phyloP scores from a whole-genome alignment of 2,888 invertebrate genomes.

The Leptopilina drosophilae region DNA sequence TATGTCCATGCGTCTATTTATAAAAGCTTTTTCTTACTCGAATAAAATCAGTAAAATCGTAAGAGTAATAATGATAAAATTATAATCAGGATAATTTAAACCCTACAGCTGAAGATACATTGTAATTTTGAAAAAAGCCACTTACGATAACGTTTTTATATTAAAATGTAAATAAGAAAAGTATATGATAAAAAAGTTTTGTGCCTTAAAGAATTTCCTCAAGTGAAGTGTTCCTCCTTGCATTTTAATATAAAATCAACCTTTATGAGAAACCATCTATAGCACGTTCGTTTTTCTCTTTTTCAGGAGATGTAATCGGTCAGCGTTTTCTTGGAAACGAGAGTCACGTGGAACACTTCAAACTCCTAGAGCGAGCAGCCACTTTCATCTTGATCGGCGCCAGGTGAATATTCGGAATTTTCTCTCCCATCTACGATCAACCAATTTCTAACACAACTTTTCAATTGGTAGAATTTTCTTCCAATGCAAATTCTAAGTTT shows the following conservation, averaged over 20 bases:
- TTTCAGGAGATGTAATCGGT: slow-evolving; percentile 85
- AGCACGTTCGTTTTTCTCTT: slow-evolving; percentile 67
- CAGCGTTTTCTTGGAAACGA: slow-evolving; percentile 89
- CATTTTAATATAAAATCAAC: slow-evolving; percentile 35
- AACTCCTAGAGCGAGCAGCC: slow-evolving; percentile 91
- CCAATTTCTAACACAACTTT: slow-evolving; percentile 1
- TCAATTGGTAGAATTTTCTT: slow-evolving; percentile 23
- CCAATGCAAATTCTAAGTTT: slow-evolving; percentile 14
- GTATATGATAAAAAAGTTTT: slow-evolving; percentile 22
- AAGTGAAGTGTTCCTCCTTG: slow-evolving; percentile 24
- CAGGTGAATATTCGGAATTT: slow-evolving; percentile 80
- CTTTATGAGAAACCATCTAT: slow-evolving; percentile 25
- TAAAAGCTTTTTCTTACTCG: too few species aligned
- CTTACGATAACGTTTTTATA: slow-evolving; percentile 3
- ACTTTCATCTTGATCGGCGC: slow-evolving; percentile 93
- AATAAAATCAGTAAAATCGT: too few species aligned
- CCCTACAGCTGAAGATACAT: too few species aligned
- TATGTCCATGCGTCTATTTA: too few species aligned
- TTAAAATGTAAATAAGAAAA: slow-evolving; percentile 22
- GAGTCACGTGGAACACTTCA: slow-evolving; percentile 90
- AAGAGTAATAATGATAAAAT: too few species aligned
- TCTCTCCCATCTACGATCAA: slow-evolving; percentile 13
- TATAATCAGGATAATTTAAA: too few species aligned
- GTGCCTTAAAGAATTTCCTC: slow-evolving; percentile 21
- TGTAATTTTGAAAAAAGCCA: neutral